Percentiles rank a stretch among this genome's conserved stretches.
Conservation (phyloP, 2,797 vertebrate species). For the Tadarida brasiliensis region DNA sequence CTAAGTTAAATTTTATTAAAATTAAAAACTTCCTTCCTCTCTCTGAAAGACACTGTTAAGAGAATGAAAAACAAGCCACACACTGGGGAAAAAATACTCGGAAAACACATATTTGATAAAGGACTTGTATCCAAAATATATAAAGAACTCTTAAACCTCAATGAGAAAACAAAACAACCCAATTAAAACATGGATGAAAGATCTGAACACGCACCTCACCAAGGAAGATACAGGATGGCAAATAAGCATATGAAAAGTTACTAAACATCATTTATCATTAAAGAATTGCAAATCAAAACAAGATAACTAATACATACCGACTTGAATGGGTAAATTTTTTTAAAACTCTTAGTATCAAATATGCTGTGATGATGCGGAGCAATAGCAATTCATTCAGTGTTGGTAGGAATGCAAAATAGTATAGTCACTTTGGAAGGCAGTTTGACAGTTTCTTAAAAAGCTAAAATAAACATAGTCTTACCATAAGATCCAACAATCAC, state of each 20-base stretch:
- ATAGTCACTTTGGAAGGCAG: background rate
- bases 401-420: background rate
- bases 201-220: background rate
- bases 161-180: constrained; percentile 27
- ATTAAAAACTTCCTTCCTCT: constrained; percentile 8
- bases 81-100: background rate
- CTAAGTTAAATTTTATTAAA: constrained; percentile 52
- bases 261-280: constrained; percentile 3
- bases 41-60: constrained; percentile 4
- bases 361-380: background rate
- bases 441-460: constrained; percentile 21
- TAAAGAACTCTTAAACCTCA: constrained; percentile 49
- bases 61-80: constrained; percentile 29
- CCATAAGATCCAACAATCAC: background rate
- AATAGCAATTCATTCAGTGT: background rate
- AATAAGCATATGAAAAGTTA: constrained; percentile 44
- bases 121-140: background rate
- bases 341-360: background rate
- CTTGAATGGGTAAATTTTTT: background rate
- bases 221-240: background rate
- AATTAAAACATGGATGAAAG: constrained; percentile 41
- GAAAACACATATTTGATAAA: constrained; percentile 32
- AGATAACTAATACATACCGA: constrained; percentile 13
- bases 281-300: constrained; percentile 50
- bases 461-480: background rate